Evolutionary conservation across 1,140 invertebrate species (phyloP).

Genomic region (Heliconius nattereri): DNA sequence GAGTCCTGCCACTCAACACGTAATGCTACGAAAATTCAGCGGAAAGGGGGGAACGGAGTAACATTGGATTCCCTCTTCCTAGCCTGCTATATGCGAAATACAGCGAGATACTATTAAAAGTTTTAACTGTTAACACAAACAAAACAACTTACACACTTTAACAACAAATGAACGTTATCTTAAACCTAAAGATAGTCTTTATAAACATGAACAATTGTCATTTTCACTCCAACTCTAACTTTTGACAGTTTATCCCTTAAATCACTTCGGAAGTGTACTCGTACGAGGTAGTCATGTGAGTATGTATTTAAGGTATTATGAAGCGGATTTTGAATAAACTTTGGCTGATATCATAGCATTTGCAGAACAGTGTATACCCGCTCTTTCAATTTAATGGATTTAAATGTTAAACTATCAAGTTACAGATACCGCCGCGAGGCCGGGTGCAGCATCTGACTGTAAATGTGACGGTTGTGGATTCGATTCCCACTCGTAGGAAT

Average conservation of each 20-base stretch:
- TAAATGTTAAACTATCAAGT: not conserved
- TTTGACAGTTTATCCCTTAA: constrained; percentile 16
- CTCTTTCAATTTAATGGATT: not conserved
- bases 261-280: not conserved
- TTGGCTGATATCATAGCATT: not conserved
- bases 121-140: too few species aligned
- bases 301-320: constrained; percentile 18
- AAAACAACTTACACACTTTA: too few species aligned
- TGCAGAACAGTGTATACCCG: not conserved
- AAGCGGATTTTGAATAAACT: not conserved
- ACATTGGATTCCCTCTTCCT: not conserved
- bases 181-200: not conserved
- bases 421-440: too few species aligned
- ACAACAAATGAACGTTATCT: too few species aligned
- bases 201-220: not conserved
- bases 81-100: not conserved
- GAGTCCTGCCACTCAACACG: too few species aligned
- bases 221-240: not conserved
- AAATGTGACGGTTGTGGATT: too few species aligned
- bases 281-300: constrained; percentile 2
- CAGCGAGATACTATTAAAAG: not conserved
- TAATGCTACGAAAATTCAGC: too few species aligned
- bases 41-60: too few species aligned
- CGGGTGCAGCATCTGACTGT: too few species aligned
- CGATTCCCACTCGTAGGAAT: too few species aligned